phyloP scores from a whole-genome alignment of 1,140 invertebrate genomes.

The Caenorhabditis remanei region DNA sequence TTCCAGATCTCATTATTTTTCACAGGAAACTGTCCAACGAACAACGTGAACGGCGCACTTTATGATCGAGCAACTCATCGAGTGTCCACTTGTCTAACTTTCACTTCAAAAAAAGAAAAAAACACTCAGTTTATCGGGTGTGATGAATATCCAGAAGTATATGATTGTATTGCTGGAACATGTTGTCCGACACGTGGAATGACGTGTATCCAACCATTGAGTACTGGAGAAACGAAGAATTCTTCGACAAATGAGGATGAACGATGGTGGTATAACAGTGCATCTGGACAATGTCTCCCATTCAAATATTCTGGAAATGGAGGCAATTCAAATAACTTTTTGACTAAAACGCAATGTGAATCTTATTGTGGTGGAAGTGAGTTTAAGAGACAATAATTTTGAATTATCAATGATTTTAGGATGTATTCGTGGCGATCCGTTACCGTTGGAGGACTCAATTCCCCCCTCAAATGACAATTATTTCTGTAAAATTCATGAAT shows the following conservation, averaged over 20 bases:
- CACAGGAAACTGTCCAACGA: constrained; percentile 69
- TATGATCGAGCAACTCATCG: constrained; percentile 68
- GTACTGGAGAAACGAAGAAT: constrained; percentile 63
- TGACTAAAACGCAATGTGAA: constrained; percentile 68
- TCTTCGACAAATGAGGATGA: background rate
- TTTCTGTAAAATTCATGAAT: constrained; percentile 65
- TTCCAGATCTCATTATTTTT: background rate
- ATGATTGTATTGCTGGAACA: constrained; percentile 70
- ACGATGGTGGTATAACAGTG: constrained; percentile 70
- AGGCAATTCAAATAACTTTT: constrained; percentile 71
- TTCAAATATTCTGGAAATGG: constrained; percentile 67
- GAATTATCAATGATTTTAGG: constrained; percentile 62
- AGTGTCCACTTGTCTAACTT: background rate
- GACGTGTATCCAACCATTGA: constrained; percentile 70
- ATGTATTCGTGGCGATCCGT: constrained; percentile 69
- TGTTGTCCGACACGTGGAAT: constrained; percentile 71
- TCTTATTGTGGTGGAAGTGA: constrained; percentile 69
- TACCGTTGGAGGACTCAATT: constrained; percentile 50
- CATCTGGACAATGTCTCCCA: constrained; percentile 60
- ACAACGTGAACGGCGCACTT: constrained; percentile 66
- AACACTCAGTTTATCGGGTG: constrained; percentile 70
- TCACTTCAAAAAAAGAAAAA: constrained; percentile 58
- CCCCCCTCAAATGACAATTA: constrained; percentile 61
- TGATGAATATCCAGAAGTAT: constrained; percentile 71
- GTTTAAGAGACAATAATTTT: background rate